Base-by-base conservation (phyloP, 2,888 invertebrate genomes). In the Tetropium fuscum region DNA sequence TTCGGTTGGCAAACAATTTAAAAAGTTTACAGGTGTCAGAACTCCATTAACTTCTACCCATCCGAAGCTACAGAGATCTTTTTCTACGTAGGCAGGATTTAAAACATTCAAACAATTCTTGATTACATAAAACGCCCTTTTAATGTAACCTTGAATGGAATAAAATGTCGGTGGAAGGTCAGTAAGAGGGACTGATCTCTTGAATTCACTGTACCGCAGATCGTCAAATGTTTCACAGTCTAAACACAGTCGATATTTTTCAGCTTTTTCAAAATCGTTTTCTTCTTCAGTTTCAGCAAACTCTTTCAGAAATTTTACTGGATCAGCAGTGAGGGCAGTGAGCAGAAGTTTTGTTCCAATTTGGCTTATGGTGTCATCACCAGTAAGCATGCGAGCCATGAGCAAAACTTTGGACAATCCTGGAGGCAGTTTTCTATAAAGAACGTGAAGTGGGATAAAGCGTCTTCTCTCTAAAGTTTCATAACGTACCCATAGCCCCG, bases 401-500 rank as follows among this genome's bases (percentile, higher is more conserved):
- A 30, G 10, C 30, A 30, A 30, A 30, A 30, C 30, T 11, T 30
- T 30, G 30, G 30, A 11, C 30, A 30, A 30, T 30, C 30, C 30
- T 30, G 30, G 30, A 30, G 30, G 30, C 30, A 30, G 30, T 30
- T 30, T 30, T 30, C n/a, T 30, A 30, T 30, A 30, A 30, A 19
- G 40, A 38, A 38, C 38, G 13, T 38, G 38, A 38, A 18, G 38
- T 38, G 38, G 2, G 27, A 27, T 27, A 27, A 27, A 27, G 27
- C 27, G 27, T 27, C 27, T 27, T 27, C 27, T 27, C 27, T 27
- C 27, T 27, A 7, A 7, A 27, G 27, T 27, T 27, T n/a, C 27
- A 27, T 27, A 27, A 27, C 27, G 7, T 27, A 27, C 27, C 30
- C 30, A 30, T 30, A 30, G 30, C 30, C 11, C 30, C 27, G 27